Conservation (phyloP, 2,797 vertebrate genomes). For the Myripristis murdjan region DNA sequence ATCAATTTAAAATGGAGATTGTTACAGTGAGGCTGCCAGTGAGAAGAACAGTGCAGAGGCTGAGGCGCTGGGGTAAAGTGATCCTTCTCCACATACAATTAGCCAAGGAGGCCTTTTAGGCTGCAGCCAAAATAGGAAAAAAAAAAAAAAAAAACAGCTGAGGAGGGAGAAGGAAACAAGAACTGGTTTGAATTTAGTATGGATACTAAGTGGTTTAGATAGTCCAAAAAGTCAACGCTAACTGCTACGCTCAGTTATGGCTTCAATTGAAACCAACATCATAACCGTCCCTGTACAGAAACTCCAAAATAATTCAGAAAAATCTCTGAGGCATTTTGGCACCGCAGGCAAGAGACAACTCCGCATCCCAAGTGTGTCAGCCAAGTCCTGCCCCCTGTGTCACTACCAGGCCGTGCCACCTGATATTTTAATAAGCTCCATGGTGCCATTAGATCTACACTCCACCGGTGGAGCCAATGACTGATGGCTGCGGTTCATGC, state of each 20-base stretch:
- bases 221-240: background rate
- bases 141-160: conserved; percentile 32
- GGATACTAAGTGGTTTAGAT: background rate
- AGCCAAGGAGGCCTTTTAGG: conserved; percentile 71
- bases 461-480: conserved; percentile 28
- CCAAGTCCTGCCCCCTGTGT: conserved; percentile 22
- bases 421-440: conserved; percentile 49
- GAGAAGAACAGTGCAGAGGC: conserved; percentile 59
- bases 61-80: conserved; percentile 74
- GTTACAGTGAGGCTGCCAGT: conserved; percentile 71
- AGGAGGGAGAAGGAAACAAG: background rate
- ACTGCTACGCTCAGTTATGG: background rate
- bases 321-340: conserved; percentile 13
- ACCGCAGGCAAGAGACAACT: background rate
- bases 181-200: conserved; percentile 1
- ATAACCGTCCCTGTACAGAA: background rate
- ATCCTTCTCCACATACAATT: conserved; percentile 79
- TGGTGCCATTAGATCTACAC: conserved; percentile 37
- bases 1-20: conserved; percentile 77
- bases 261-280: background rate
- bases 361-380: conserved; percentile 19
- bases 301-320: background rate
- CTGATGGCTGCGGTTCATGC: conserved; percentile 16
- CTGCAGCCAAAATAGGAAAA: conserved; percentile 42
- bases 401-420: conserved; percentile 40